Conservation (phyloP, 2,797 vertebrate genomes). For the Acestrorhynchus altus region DNA sequence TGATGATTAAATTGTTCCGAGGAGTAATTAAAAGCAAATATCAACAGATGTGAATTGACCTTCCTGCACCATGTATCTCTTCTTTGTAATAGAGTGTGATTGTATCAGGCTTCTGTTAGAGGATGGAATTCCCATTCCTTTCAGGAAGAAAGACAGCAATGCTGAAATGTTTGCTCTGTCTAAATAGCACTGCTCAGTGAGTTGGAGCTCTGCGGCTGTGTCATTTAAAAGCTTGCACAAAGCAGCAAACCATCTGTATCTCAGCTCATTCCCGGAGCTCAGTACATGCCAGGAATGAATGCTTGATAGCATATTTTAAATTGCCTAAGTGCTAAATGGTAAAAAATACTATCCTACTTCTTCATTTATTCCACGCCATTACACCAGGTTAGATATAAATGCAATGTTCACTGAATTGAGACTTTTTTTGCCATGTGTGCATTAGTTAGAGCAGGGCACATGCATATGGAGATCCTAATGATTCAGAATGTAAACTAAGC, state of each 20-base stretch:
- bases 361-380: conserved; percentile 15
- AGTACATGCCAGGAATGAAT: conserved; percentile 25
- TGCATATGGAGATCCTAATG: conserved; percentile 6
- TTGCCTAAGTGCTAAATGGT: conserved; percentile 20
- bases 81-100: conserved; percentile 4
- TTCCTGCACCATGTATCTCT: not conserved
- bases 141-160: conserved; percentile 4
- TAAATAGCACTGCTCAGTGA: conserved; percentile 34
- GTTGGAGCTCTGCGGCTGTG: conserved; percentile 35
- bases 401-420: conserved; percentile 5
- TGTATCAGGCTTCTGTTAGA: not conserved
- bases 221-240: conserved; percentile 48
- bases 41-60: not conserved
- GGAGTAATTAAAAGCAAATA: conserved; percentile 18
- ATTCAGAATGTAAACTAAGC: not conserved
- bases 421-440: not conserved
- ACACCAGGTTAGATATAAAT: conserved; percentile 1
- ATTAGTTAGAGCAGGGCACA: not conserved
- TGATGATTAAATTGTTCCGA: not conserved
- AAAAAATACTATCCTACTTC: conserved; percentile 1
- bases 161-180: conserved; percentile 38
- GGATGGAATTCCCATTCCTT: conserved; percentile 21
- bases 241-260: conserved; percentile 20
- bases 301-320: conserved; percentile 14
- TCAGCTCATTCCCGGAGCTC: conserved; percentile 6